Conservation (phyloP, 2,888 invertebrate species). For the Unio delphinus region DNA sequence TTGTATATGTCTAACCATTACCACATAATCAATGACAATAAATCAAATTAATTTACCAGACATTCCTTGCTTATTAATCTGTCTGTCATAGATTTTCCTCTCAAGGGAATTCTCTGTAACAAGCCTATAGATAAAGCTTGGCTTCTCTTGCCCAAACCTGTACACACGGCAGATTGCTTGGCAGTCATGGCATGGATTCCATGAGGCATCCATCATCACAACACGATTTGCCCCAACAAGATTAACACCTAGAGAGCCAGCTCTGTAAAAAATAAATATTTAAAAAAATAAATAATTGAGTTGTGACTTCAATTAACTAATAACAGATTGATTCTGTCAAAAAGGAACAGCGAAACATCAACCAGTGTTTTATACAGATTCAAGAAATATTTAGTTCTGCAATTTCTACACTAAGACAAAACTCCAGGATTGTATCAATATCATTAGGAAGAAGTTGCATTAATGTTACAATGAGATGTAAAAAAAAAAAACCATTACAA, state of each 20-base stretch:
- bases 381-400: too few species aligned
- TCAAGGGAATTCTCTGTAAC: constrained; percentile 98
- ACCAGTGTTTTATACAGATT: too few species aligned
- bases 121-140: constrained; percentile 94
- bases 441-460: too few species aligned
- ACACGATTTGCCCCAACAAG: constrained; percentile 97
- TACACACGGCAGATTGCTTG: constrained; percentile 95
- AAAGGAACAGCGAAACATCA: too few species aligned
- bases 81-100: constrained; percentile 97
- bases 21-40: background rate
- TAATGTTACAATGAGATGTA: too few species aligned
- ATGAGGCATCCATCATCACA: constrained; percentile 97
- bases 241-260: constrained; percentile 97
- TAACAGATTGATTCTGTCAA: too few species aligned
- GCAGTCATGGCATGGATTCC: constrained; percentile 98
- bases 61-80: constrained; percentile 98
- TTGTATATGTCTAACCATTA: too few species aligned
- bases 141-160: constrained; percentile 93
- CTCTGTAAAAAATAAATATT: constrained; percentile 74
- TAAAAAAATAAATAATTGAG: background rate
- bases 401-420: too few species aligned
- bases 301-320: too few species aligned
- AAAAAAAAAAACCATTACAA: too few species aligned
- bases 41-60: constrained; percentile 74
- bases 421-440: too few species aligned